phyloP scores from a whole-genome alignment of 2,888 invertebrate species.

The Zootermopsis nevadensis region DNA sequence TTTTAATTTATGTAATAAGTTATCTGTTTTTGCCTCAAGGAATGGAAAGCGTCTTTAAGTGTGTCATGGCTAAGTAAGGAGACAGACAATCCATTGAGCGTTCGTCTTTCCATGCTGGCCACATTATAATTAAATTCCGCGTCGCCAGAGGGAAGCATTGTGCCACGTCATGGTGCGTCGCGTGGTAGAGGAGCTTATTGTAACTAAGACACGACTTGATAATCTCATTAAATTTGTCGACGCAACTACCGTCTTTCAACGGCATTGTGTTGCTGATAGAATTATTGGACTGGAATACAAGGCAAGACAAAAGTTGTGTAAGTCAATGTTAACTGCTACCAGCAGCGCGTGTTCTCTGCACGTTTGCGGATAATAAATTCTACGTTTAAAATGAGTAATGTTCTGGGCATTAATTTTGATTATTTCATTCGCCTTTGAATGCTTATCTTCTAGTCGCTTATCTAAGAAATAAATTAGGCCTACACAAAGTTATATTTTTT shows the following conservation, averaged over 20 bases:
- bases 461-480: too few species aligned
- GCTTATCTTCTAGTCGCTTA: too few species aligned
- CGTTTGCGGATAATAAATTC: too few species aligned
- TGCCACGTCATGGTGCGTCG: background rate
- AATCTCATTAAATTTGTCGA: constrained; percentile 41
- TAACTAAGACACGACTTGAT: constrained; percentile 43
- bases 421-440: too few species aligned
- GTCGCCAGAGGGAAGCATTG: constrained; percentile 5
- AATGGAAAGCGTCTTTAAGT: background rate
- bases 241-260: constrained; percentile 19
- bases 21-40: background rate
- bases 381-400: too few species aligned
- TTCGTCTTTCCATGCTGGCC: background rate
- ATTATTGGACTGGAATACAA: constrained; percentile 34
- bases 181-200: background rate
- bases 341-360: background rate
- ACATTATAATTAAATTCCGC: constrained; percentile 4
- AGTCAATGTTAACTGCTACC: background rate
- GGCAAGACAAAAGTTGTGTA: background rate
- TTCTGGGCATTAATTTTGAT: too few species aligned
- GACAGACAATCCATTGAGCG: constrained; percentile 6
- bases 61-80: background rate
- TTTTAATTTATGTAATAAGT: background rate
- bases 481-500: too few species aligned
- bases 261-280: constrained; percentile 35